These are phyloP conservation scores for Andrena marginata DNA, from an alignment of 2,888 invertebrate species.

Conservation along the genomic window DNA sequence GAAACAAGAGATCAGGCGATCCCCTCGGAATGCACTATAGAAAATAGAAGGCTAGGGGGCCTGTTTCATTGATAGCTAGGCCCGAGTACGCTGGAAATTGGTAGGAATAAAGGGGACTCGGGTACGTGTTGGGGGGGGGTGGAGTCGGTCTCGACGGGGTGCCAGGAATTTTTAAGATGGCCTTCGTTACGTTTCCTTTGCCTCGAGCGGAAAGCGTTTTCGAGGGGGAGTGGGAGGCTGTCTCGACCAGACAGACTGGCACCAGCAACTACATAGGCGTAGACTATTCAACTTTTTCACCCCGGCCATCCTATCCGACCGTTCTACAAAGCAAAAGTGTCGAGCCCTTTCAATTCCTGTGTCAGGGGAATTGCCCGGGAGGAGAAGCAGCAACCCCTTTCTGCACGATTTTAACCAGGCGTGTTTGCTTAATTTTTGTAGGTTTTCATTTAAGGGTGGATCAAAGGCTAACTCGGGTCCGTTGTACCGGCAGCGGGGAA, in stretches of 20 bases:
- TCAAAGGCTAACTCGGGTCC: too few relatives aligned
- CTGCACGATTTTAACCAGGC: neutral
- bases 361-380: neutral
- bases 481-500: too few relatives aligned
- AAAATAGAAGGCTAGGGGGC: conserved; percentile 13
- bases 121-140: conserved; percentile 69
- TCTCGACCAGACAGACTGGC: conserved; percentile 77
- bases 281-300: conserved; percentile 47
- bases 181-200: conserved; percentile 76
- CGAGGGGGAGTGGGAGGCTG: conserved; percentile 49
- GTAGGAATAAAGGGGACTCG: conserved; percentile 53
- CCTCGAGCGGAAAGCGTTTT: conserved; percentile 66
- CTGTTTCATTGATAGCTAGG: conserved; percentile 64
- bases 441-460: neutral
- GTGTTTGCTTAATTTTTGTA: conserved; percentile 2
- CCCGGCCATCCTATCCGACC: conserved; percentile 1
- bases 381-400: conserved; percentile 8
- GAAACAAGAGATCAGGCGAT: conserved; percentile 17
- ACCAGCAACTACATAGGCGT: conserved; percentile 73
- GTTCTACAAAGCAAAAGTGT: conserved; percentile 12
- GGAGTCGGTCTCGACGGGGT: conserved; percentile 73
- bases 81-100: conserved; percentile 54
- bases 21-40: conserved; percentile 26
- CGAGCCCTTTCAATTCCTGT: conserved; percentile 8
- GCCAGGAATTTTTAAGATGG: conserved; percentile 77